A percentile compares a stretch with the other conserved stretches of the same genome.
These are phyloP conservation scores for Drosophila greeni DNA, from an alignment of 2,888 invertebrate genomes.

Conservation along the genomic window DNA sequence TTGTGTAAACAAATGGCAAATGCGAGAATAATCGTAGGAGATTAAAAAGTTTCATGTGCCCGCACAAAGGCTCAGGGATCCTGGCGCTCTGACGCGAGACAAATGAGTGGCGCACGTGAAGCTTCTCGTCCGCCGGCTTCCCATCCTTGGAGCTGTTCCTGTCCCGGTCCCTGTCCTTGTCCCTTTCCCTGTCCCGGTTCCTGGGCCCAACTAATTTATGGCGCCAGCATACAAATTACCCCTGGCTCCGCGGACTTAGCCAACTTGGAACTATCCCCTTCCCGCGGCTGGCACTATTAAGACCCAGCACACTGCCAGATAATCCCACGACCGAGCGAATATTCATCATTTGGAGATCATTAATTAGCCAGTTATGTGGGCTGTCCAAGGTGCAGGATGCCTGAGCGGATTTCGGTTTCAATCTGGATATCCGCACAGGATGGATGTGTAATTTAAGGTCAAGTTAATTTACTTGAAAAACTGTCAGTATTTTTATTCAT, in stretches of 20 bases:
- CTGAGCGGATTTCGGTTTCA: neutral
- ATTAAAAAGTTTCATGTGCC: slow-evolving; percentile 75
- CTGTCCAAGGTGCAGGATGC: neutral
- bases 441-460: neutral
- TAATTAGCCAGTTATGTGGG: slow-evolving; percentile 30
- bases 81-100: slow-evolving; percentile 58
- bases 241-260: slow-evolving; percentile 26
- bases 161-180: too few relatives aligned
- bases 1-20: slow-evolving; percentile 76
- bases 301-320: slow-evolving; percentile 17
- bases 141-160: too few relatives aligned
- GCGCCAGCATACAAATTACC: slow-evolving; percentile 67
- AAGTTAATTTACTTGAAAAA: neutral
- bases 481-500: neutral
- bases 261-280: slow-evolving; percentile 17
- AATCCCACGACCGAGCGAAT: slow-evolving; percentile 14
- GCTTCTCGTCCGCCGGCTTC: slow-evolving; percentile 34
- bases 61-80: slow-evolving; percentile 33
- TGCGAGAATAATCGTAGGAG: slow-evolving; percentile 77
- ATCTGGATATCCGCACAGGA: neutral
- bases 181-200: too few relatives aligned
- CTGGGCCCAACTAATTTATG: slow-evolving; percentile 63
- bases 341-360: slow-evolving; percentile 35
- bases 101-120: slow-evolving; percentile 71
- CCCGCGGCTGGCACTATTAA: slow-evolving; percentile 10